Percentiles rank a stretch among this genome's conserved stretches.
phyloP scores from a whole-genome alignment of 2,888 invertebrate genomes.

The Netelia virgata region DNA sequence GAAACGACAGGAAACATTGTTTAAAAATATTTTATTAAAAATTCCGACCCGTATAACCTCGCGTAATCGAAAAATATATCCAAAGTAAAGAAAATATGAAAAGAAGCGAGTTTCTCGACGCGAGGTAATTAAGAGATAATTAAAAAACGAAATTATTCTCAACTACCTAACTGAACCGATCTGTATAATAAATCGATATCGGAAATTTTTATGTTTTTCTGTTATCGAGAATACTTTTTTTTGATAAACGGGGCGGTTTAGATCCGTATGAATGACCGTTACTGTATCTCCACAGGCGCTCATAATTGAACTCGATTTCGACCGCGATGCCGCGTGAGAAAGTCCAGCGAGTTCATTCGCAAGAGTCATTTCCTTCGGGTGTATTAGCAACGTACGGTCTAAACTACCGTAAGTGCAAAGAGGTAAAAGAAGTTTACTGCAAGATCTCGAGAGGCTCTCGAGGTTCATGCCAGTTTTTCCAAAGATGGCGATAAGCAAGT shows the following conservation, averaged over 20 bases:
- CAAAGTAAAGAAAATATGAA: no score
- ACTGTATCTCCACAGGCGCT: background rate
- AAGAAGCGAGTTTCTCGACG: no score
- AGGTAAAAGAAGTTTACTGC: conserved; percentile 29
- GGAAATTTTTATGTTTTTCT: background rate
- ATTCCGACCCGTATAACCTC: no score
- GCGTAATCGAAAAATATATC: no score
- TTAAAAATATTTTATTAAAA: no score
- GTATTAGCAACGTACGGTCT: conserved; percentile 37
- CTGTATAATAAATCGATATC: background rate
- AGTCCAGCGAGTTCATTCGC: conserved; percentile 34
- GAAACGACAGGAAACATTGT: no score
- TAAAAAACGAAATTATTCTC: no score
- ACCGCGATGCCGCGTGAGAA: conserved; percentile 51
- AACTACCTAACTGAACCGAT: no score
- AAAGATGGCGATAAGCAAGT: conserved; percentile 57
- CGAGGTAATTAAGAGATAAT: no score
- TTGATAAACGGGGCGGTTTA: background rate
- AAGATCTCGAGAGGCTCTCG: conserved; percentile 12
- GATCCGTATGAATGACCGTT: background rate
- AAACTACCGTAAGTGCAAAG: conserved; percentile 23
- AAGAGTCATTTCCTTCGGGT: conserved; percentile 1
- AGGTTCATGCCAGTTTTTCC: conserved; percentile 48
- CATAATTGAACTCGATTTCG: conserved; percentile 6
- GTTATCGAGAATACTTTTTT: background rate